Conservation (phyloP, 1,140 invertebrate genomes). For the Gryllus bimaculatus region DNA sequence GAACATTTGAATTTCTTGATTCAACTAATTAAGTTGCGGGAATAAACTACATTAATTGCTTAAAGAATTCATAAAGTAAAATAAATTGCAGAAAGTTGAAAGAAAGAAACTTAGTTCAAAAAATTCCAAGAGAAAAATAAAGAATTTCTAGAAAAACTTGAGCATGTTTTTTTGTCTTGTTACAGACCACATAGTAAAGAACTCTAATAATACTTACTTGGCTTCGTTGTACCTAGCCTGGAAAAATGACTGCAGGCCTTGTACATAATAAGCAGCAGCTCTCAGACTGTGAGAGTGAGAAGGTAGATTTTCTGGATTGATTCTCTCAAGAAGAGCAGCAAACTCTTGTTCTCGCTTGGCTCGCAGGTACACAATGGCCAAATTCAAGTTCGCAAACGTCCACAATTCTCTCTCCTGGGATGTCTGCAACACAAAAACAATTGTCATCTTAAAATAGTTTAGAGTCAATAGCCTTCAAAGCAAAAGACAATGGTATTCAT, state of each 20-base stretch:
- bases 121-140: too few relatives aligned
- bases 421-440: slow-evolving; percentile 40
- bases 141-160: too few relatives aligned
- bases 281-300: slow-evolving; percentile 80
- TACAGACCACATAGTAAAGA: background rate
- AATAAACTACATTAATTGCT: too few relatives aligned
- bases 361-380: slow-evolving; percentile 91
- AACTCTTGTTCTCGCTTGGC: slow-evolving; percentile 81
- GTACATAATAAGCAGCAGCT: slow-evolving; percentile 90
- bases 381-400: slow-evolving; percentile 89
- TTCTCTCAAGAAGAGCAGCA: slow-evolving; percentile 72
- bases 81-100: too few relatives aligned
- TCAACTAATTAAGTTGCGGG: too few relatives aligned
- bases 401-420: slow-evolving; percentile 82
- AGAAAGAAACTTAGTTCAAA: too few relatives aligned
- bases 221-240: slow-evolving; percentile 92
- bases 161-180: background rate
- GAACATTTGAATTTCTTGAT: too few relatives aligned
- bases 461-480: too few relatives aligned
- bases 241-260: slow-evolving; percentile 93
- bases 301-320: slow-evolving; percentile 75
- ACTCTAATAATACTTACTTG: slow-evolving; percentile 57
- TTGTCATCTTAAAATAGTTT: too few relatives aligned
- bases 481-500: too few relatives aligned
- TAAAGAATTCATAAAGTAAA: too few relatives aligned